Conservation (phyloP, 2,113 vertebrate species). For the Psittacula cyanocephala region DNA sequence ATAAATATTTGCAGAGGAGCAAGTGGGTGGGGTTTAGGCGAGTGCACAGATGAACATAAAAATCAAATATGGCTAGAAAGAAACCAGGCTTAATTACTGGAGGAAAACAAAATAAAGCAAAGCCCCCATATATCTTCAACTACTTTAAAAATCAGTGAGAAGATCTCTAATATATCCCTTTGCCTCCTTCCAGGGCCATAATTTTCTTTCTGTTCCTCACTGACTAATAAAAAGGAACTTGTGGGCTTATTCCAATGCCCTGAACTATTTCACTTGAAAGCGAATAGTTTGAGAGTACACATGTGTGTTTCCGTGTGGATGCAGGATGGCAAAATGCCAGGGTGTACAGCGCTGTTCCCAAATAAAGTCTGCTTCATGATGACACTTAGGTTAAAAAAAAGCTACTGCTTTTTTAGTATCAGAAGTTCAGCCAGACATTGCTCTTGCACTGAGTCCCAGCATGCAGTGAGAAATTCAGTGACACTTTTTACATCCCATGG, state of each 20-base stretch:
- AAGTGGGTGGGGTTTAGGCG: slow-evolving; percentile 73
- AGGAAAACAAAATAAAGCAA: slow-evolving; percentile 51
- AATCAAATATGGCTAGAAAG: slow-evolving; percentile 77
- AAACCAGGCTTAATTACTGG: slow-evolving; percentile 73
- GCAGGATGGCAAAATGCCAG: not conserved
- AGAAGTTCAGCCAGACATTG: not conserved
- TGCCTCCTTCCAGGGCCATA: slow-evolving; percentile 17
- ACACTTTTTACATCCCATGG: not conserved
- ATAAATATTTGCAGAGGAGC: slow-evolving; percentile 79
- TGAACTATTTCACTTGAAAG: not conserved
- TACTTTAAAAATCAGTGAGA: slow-evolving; percentile 69
- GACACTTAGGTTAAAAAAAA: not conserved
- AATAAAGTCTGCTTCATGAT: not conserved
- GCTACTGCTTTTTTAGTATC: not conserved
- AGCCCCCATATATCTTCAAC: slow-evolving; percentile 62
- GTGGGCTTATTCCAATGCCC: not conserved
- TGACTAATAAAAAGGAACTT: not conserved
- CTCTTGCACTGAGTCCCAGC: not conserved
- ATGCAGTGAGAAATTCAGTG: not conserved
- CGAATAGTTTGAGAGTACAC: not conserved
- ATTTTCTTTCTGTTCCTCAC: slow-evolving; percentile 42
- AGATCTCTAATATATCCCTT: slow-evolving; percentile 37
- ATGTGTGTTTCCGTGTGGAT: not conserved
- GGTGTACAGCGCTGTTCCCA: not conserved
- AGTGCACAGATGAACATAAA: slow-evolving; percentile 83